These are phyloP conservation scores for Akabosia matsudoensis DNA, from an alignment of 1,140 invertebrate genomes.

Conservation along the genomic window DNA sequence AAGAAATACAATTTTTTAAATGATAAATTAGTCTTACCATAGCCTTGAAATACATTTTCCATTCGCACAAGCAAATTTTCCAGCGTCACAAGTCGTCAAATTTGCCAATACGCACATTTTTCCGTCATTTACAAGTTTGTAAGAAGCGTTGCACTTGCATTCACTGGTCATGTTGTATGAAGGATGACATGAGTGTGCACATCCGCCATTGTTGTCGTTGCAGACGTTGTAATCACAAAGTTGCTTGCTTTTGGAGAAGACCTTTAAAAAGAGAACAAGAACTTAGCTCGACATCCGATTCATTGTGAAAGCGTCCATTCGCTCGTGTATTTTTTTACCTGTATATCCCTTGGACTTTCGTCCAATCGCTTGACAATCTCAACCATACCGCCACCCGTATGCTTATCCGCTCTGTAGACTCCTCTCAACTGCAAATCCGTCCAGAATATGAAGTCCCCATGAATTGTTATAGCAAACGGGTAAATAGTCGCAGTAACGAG, in stretches of 20 bases:
- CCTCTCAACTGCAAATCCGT: constrained; percentile 91
- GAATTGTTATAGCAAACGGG: constrained; percentile 92
- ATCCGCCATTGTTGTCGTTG: constrained; percentile 89
- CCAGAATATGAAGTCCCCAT: constrained; percentile 92
- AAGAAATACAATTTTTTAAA: neutral
- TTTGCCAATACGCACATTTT: constrained; percentile 86
- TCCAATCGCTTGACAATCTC: constrained; percentile 89
- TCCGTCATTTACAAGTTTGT: constrained; percentile 85
- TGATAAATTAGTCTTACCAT: constrained; percentile 58
- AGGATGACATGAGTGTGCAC: constrained; percentile 90
- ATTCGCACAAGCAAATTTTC: constrained; percentile 90
- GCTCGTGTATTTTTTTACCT: too few relatives aligned
- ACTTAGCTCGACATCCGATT: too few relatives aligned
- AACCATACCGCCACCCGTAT: constrained; percentile 90
- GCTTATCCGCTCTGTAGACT: constrained; percentile 93
- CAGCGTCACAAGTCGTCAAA: constrained; percentile 71
- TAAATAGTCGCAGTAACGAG: constrained; percentile 87
- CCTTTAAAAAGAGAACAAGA: too few relatives aligned
- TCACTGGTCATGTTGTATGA: constrained; percentile 70
- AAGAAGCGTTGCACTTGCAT: constrained; percentile 80
- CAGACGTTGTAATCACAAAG: constrained; percentile 81
- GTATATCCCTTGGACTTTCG: constrained; percentile 85
- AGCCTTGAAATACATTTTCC: constrained; percentile 91
- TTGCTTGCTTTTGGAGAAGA: constrained; percentile 77
- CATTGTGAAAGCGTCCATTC: too few relatives aligned